Evolutionary conservation across 1,140 invertebrate genomes (phyloP).

Genomic region (Rhizoglyphus robini): DNA sequence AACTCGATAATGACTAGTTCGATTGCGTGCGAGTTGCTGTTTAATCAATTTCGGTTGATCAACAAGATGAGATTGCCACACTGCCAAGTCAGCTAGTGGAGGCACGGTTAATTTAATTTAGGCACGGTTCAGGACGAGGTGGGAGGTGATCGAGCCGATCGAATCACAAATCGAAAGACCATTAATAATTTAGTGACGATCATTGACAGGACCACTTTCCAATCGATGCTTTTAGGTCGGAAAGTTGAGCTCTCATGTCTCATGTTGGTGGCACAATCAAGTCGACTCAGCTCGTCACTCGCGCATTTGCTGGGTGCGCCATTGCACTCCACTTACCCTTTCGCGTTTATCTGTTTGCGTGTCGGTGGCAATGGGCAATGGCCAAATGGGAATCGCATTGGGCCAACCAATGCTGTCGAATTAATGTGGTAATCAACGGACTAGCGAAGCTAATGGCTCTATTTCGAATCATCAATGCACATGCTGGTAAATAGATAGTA

Average conservation of each 20-base stretch:
- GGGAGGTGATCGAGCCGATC: background rate
- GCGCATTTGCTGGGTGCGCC: background rate
- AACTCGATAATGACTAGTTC: background rate
- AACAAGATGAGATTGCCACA: background rate
- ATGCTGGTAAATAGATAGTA: conserved; percentile 9
- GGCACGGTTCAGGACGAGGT: too few species aligned
- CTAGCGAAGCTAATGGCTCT: background rate
- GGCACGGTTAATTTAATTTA: too few species aligned
- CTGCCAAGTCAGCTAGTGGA: too few species aligned
- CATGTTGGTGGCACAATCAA: background rate
- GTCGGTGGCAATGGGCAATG: background rate
- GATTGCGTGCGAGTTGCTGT: conserved; percentile 1
- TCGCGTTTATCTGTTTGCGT: background rate
- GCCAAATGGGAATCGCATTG: background rate
- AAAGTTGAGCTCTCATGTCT: background rate
- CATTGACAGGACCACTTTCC: background rate
- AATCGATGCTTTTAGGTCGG: background rate
- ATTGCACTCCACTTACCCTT: too few species aligned
- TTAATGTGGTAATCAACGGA: background rate
- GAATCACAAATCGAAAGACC: background rate
- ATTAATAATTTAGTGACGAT: background rate
- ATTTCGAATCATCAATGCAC: conserved; percentile 11
- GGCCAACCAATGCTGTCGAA: background rate
- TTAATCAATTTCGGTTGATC: conserved; percentile 8
- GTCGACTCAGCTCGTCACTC: background rate